Evolutionary conservation across 1,140 invertebrate genomes (phyloP).

Genomic region (Lucilia sericata): DNA sequence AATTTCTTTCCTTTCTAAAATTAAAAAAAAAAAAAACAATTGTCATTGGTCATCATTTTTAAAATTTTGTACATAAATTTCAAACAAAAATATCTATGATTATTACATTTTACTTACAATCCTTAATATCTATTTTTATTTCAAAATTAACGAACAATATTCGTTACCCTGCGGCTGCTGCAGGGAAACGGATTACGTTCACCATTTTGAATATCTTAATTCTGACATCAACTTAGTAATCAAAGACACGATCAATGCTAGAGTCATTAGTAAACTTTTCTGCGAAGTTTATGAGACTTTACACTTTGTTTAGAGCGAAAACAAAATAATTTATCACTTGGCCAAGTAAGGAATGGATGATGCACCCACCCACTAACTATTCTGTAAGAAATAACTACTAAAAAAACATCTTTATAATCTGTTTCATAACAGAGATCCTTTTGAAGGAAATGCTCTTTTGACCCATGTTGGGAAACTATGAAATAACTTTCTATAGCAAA

Average conservation of each 20-base stretch:
- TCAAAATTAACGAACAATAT: slow-evolving; percentile 3
- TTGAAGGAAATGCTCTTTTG: too few species aligned
- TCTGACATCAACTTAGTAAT: slow-evolving; percentile 16
- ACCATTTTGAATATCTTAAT: slow-evolving; percentile 17
- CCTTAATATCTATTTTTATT: not conserved
- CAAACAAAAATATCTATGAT: too few species aligned
- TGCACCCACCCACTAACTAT: not conserved
- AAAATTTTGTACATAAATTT: too few species aligned
- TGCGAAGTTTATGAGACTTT: slow-evolving; percentile 1
- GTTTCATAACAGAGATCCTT: too few species aligned
- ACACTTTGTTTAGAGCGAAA: not conserved
- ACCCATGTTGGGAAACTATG: too few species aligned
- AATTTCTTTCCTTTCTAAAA: too few species aligned
- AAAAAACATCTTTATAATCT: too few species aligned
- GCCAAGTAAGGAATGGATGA: not conserved
- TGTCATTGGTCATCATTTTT: too few species aligned
- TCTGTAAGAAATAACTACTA: too few species aligned
- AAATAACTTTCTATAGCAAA: not conserved
- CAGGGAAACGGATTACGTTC: not conserved
- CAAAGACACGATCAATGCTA: not conserved
- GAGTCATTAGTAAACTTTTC: not conserved
- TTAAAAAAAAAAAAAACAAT: too few species aligned
- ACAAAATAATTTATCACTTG: not conserved
- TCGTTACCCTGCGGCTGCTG: not conserved
- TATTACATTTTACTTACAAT: too few species aligned